These are phyloP conservation scores for Chionomys nivalis DNA, from an alignment of 2,113 vertebrate species.

Conservation along the genomic window DNA sequence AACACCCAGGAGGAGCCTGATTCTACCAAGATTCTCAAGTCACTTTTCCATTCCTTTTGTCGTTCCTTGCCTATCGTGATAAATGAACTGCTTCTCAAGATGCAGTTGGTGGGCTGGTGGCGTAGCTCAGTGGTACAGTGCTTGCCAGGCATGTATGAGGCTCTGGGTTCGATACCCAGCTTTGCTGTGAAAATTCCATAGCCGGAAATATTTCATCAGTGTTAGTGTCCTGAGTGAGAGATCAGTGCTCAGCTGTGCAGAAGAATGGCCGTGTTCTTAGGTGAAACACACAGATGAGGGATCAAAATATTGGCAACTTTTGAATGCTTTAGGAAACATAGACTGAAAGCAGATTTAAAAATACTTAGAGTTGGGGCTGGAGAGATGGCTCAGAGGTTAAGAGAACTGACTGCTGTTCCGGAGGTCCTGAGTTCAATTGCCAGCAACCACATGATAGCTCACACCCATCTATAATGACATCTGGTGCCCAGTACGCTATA, in stretches of 20 bases:
- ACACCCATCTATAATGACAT: no score
- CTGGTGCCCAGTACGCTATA: no score
- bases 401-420: no score
- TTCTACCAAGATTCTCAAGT: neutral
- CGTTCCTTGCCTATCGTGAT: neutral
- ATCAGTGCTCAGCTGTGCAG: neutral
- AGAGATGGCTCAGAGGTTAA: no score
- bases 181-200: no score
- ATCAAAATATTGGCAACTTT: neutral
- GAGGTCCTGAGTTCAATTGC: no score
- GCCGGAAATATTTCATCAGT: neutral
- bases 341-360: neutral
- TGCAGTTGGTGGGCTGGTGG: no score
- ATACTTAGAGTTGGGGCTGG: neutral
- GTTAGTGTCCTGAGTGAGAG: neutral
- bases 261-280: neutral
- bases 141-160: neutral
- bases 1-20: neutral
- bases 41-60: neutral
- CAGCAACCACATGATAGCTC: no score
- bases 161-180: neutral
- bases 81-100: slow-evolving; percentile 7
- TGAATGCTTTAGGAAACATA: neutral
- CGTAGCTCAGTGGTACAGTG: neutral
- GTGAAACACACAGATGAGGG: neutral